A percentile compares a stretch with the other conserved stretches of the same genome.
Evolutionary conservation across 2,888 invertebrate species (phyloP).

Genomic region (Idaea dimidiata): DNA sequence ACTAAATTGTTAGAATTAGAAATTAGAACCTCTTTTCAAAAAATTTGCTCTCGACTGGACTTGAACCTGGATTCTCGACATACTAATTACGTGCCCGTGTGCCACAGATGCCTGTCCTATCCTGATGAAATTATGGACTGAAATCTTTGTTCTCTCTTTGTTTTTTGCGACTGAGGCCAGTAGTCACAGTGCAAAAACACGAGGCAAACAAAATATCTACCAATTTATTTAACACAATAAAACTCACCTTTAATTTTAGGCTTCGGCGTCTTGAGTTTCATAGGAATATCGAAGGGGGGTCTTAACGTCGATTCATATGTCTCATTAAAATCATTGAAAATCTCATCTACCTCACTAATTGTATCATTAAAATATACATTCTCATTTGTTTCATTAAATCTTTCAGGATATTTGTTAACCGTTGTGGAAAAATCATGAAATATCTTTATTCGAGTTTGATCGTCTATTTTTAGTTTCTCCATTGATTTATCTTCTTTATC

Average conservation of each 20-base stretch:
- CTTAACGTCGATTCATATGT: constrained; percentile 14
- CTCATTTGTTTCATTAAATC: constrained; percentile 16
- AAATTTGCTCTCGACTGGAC: too few relatives aligned
- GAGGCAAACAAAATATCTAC: too few relatives aligned
- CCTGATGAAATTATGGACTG: too few relatives aligned
- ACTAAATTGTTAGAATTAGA: too few relatives aligned
- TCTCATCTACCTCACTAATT: constrained; percentile 15
- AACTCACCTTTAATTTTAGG: constrained; percentile 26
- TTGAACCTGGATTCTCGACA: too few relatives aligned
- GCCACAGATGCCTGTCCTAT: too few relatives aligned
- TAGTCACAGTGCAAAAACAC: too few relatives aligned
- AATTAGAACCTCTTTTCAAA: too few relatives aligned
- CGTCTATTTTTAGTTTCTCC: constrained; percentile 64
- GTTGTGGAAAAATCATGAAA: constrained; percentile 69
- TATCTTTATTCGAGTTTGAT: constrained; percentile 59
- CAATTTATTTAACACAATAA: too few relatives aligned
- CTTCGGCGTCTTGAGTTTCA: constrained; percentile 18
- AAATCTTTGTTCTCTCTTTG: too few relatives aligned
- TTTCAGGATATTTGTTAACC: constrained; percentile 49
- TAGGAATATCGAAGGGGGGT: constrained; percentile 15
- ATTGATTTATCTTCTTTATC: constrained; percentile 43
- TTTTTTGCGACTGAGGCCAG: too few relatives aligned
- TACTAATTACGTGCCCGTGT: too few relatives aligned
- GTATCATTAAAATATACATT: constrained; percentile 14
- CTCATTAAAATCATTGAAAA: constrained; percentile 19